Percentiles rank a stretch among this genome's conserved stretches.
Conservation (phyloP, 2,113 vertebrate genomes). For the Speoplatyrhinus poulsoni region DNA sequence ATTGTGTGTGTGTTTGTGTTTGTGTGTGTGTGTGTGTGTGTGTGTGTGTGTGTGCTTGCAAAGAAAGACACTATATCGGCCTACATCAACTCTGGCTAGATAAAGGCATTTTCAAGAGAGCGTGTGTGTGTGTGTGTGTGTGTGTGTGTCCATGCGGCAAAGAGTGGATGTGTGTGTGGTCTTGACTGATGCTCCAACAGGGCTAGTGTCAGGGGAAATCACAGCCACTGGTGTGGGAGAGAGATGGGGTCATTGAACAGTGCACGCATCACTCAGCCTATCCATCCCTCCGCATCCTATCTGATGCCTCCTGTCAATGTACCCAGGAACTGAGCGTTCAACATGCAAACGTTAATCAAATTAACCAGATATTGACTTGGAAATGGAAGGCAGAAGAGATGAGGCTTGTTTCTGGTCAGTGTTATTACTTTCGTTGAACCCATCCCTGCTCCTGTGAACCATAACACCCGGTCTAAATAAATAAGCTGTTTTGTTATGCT, state of each 20-base stretch:
- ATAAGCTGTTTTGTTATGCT: too few species aligned
- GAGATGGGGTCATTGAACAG: constrained; percentile 39
- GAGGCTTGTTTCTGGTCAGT: constrained; percentile 15
- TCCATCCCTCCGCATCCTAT: not conserved
- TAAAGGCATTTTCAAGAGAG: not conserved
- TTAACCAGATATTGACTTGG: constrained; percentile 53
- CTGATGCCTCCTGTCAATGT: constrained; percentile 16
- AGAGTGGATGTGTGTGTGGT: constrained; percentile 19
- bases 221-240: constrained; percentile 32
- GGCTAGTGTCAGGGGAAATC: constrained; percentile 62
- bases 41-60: too few species aligned
- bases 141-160: not conserved
- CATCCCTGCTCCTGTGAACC: constrained; percentile 33
- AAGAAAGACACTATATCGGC: not conserved
- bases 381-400: constrained; percentile 30
- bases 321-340: constrained; percentile 14
- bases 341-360: constrained; percentile 51
- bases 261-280: constrained; percentile 34
- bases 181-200: constrained; percentile 51
- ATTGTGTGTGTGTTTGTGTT: too few species aligned
- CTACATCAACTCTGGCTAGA: not conserved
- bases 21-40: too few species aligned
- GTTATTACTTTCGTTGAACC: constrained; percentile 46
- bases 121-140: not conserved
- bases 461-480: too few species aligned